Conservation (phyloP, 1,140 invertebrate species). For the Atta texana region DNA sequence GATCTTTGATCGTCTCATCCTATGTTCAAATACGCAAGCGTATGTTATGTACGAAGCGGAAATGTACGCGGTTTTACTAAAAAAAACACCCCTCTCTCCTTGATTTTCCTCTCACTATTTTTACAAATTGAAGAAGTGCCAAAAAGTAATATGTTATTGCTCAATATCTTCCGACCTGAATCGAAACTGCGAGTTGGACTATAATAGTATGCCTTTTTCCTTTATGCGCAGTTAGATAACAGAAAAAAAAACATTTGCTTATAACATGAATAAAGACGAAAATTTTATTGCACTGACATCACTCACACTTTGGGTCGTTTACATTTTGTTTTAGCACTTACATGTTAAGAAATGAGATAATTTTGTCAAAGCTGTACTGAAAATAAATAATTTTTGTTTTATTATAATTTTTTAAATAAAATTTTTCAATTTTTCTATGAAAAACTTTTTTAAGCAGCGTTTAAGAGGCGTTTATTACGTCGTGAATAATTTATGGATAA, state of each 20-base stretch:
- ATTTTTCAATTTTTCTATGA: background rate
- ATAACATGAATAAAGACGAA: background rate
- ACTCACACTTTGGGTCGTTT: background rate
- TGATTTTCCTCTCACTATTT: too few relatives aligned
- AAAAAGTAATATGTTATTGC: background rate
- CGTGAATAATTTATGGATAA: background rate
- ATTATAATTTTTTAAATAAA: background rate
- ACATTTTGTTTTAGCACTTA: slow-evolving; percentile 8
- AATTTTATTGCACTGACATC: slow-evolving; percentile 5
- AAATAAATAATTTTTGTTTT: background rate
- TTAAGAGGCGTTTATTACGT: background rate
- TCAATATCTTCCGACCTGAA: background rate
- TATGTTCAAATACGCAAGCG: slow-evolving; percentile 12
- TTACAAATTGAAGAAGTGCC: background rate
- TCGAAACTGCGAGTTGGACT: background rate
- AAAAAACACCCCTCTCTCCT: background rate
- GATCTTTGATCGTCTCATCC: slow-evolving; percentile 42
- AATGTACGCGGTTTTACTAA: slow-evolving; percentile 9
- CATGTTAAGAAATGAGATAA: slow-evolving; percentile 6
- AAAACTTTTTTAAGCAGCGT: background rate
- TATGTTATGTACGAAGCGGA: background rate
- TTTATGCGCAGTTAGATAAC: background rate
- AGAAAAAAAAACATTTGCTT: background rate
- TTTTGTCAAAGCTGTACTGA: background rate
- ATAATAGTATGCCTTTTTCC: background rate